phyloP scores from a whole-genome alignment of 2,888 invertebrate genomes.

The Temnothorax rugatulus region DNA sequence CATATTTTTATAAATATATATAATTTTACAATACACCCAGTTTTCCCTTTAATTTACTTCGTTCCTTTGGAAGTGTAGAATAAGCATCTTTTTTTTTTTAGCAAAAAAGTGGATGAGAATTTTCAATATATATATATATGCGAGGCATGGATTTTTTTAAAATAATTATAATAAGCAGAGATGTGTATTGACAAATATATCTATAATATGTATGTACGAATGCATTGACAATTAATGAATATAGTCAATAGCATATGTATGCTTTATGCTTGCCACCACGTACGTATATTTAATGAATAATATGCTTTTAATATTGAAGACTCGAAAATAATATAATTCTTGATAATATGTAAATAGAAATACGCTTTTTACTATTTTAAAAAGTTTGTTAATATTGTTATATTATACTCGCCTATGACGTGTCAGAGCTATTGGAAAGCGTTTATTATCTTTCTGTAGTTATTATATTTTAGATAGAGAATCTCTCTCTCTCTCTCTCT shows the following conservation, averaged over 20 bases:
- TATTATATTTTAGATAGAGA: not conserved
- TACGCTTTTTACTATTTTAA: constrained; percentile 26
- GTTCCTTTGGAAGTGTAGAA: constrained; percentile 24
- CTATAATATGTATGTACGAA: constrained; percentile 3
- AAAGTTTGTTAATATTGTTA: constrained; percentile 16
- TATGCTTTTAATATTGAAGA: constrained; percentile 34
- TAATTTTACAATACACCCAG: constrained; percentile 44
- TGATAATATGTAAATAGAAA: constrained; percentile 33
- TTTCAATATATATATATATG: constrained; percentile 1
- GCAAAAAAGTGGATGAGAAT: not conserved
- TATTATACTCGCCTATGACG: constrained; percentile 7
- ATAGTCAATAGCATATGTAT: constrained; percentile 24
- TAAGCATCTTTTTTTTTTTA: constrained; percentile 17
- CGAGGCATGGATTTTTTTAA: constrained; percentile 8
- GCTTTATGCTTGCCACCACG: constrained; percentile 19
- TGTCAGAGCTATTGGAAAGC: constrained; percentile 32
- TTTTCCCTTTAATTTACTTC: constrained; percentile 27
- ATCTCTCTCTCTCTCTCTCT: not conserved
- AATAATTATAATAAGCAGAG: constrained; percentile 27
- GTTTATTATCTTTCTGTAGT: not conserved
- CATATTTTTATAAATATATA: constrained; percentile 52
- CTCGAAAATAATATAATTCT: constrained; percentile 31
- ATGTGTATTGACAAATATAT: constrained; percentile 31
- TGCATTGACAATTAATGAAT: constrained; percentile 43
- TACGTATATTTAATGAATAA: constrained; percentile 25